Conservation (phyloP, 2,888 invertebrate genomes). For the Ectemnius lituratus region DNA sequence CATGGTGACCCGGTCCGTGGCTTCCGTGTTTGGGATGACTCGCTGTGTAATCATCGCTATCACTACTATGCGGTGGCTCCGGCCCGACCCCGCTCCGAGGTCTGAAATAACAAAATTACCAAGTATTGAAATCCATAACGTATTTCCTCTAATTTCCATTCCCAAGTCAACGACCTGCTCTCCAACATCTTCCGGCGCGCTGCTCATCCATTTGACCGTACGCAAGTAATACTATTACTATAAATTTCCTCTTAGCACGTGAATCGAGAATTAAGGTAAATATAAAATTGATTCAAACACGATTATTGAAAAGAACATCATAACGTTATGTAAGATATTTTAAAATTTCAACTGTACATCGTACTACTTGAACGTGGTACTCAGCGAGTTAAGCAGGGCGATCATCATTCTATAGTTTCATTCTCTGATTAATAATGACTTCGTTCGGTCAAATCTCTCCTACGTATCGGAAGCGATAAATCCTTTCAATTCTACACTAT, state of each 20-base stretch:
- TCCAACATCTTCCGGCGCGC: neutral
- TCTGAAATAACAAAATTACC: slow-evolving; percentile 59
- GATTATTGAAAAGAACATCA: neutral
- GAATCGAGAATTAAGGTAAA: neutral
- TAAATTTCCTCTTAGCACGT: neutral
- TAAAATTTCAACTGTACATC: neutral
- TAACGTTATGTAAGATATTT: neutral
- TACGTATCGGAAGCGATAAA: slow-evolving; percentile 7
- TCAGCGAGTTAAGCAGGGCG: no score
- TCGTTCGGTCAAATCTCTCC: neutral
- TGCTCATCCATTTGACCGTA: neutral
- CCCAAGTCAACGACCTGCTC: neutral
- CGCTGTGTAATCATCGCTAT: slow-evolving; percentile 73
- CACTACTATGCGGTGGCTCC: slow-evolving; percentile 73
- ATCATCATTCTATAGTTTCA: no score
- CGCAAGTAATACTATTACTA: neutral
- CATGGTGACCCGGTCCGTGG: slow-evolving; percentile 33
- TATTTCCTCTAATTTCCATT: neutral
- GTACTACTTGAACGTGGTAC: no score
- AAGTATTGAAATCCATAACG: neutral
- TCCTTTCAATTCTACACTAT: neutral
- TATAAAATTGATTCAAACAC: no score
- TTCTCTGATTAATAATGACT: no score
- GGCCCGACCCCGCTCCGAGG: slow-evolving; percentile 73
- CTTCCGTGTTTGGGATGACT: slow-evolving; percentile 51